Conservation (phyloP, 2,888 invertebrate species). For the Cremastinae sp. region DNA sequence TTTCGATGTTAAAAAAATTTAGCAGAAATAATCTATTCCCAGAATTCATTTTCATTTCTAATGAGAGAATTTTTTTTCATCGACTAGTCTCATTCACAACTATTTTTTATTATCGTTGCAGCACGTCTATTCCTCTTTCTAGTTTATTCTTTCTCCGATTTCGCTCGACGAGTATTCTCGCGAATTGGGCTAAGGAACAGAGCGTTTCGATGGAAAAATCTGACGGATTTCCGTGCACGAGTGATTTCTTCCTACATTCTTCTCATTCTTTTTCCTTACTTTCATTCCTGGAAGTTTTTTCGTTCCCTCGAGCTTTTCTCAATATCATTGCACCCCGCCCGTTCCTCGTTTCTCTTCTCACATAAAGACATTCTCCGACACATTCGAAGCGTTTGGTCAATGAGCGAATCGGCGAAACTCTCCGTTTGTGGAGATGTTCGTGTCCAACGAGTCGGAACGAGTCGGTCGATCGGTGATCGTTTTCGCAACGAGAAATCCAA, state of each 20-base stretch:
- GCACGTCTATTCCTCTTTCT: neutral
- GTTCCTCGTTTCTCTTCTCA: conserved; percentile 26
- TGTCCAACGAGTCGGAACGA: conserved; percentile 51
- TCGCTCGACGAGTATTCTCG: neutral
- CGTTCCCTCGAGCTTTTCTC: conserved; percentile 32
- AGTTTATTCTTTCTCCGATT: conserved; percentile 26
- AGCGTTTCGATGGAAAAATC: conserved; percentile 49
- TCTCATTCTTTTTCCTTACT: neutral
- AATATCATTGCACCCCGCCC: conserved; percentile 19
- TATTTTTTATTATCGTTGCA: conserved; percentile 26
- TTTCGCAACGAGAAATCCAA: conserved; percentile 35
- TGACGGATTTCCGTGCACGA: conserved; percentile 52
- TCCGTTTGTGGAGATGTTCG: conserved; percentile 42
- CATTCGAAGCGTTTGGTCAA: conserved; percentile 48
- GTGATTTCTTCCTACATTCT: conserved; percentile 26
- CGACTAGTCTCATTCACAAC: no score
- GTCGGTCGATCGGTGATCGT: conserved; percentile 47
- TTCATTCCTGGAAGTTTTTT: conserved; percentile 28
- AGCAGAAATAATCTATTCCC: no score
- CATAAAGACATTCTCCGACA: neutral
- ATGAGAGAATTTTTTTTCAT: no score
- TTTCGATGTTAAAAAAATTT: no score
- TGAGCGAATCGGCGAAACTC: conserved; percentile 51
- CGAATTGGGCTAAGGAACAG: conserved; percentile 19
- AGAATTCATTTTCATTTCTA: no score